Percentiles rank a stretch among this genome's conserved stretches.
phyloP scores from a whole-genome alignment of 2,797 vertebrate species.

The Xenops minutus region DNA sequence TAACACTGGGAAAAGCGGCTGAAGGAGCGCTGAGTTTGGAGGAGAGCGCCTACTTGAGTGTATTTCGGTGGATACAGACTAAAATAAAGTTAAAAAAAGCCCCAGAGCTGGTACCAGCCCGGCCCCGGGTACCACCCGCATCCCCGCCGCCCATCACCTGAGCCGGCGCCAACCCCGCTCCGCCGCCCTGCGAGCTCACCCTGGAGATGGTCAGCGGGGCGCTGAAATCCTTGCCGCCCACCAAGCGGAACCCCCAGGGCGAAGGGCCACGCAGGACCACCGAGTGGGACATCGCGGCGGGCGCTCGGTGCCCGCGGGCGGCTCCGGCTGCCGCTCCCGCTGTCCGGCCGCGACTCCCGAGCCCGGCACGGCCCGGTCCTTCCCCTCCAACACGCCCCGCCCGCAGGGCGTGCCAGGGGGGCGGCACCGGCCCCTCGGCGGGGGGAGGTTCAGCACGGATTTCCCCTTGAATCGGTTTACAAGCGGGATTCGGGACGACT shows the following conservation, averaged over 20 bases:
- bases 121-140: not conserved
- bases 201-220: conserved; percentile 91
- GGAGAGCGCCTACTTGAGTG: fast-evolving
- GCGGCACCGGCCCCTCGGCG: fast-evolving
- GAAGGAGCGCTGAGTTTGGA: not conserved
- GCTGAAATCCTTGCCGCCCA: conserved; percentile 94
- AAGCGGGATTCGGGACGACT: fast-evolving
- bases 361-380: fast-evolving
- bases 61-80: fast-evolving
- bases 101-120: fast-evolving
- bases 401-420: not conserved
- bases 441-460: fast-evolving
- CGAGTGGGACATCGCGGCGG: conserved; percentile 81
- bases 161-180: not conserved
- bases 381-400: not conserved
- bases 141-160: not conserved
- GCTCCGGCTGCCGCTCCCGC: not conserved
- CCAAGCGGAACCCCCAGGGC: conserved; percentile 94
- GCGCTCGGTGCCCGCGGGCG: not conserved
- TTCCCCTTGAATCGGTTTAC: fast-evolving
- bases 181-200: conserved; percentile 76
- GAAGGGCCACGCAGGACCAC: conserved; percentile 90
- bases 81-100: fast-evolving
- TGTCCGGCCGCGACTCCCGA: not conserved
- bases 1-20: not conserved